Evolutionary conservation across 2,888 invertebrate species (phyloP), one percentile per base, ranked within the genome.

Genomic region (Schrankia costaestrigalis): DNA sequence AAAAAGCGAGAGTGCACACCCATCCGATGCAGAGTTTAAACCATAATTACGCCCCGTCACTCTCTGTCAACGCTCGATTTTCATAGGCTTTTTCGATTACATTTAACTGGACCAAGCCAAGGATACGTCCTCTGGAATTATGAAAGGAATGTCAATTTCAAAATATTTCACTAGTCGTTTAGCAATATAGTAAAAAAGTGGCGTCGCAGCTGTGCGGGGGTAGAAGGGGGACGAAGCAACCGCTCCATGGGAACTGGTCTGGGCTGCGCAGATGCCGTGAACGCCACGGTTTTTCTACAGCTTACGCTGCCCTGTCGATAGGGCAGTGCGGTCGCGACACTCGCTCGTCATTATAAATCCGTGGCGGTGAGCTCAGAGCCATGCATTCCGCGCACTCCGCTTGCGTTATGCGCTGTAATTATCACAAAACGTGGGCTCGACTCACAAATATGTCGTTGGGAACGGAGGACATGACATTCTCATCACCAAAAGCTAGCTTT

Each of bases 401-500:
- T 59, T 75, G 83, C 85, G 85, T 85, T 86, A 84, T 83, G 83
- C 73, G 69, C 81, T 74, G 81, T 83, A 86, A 87, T 87, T 86
- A 85, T 84, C 80, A 75, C 83, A 84, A 84, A 86, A 82, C 83
- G 81, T 75, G 68, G 73, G 72, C 76, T 70, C 78, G 75, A 78
- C 81, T 82, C 83, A 80, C 81, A 86, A 81, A 85, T 86, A 87
- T 86, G 85, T 85, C 87, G 85, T 85, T 71, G 84, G 74, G 77
- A 83, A 81, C 84, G 78, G 75, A 60, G 71, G 82, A 86, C 87
- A 87, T 86, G 86, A 86, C 86, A 84, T 87, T 86, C 86, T 86
- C 86, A 86, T 86, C 87, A 86, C 86, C 82, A 71, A 85, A 78
- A 72, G 78, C 59, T 74, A 50, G 41, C 59, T 74, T 85, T 85